Conservation (phyloP, 2,113 vertebrate species). For the Mungos mungo region DNA sequence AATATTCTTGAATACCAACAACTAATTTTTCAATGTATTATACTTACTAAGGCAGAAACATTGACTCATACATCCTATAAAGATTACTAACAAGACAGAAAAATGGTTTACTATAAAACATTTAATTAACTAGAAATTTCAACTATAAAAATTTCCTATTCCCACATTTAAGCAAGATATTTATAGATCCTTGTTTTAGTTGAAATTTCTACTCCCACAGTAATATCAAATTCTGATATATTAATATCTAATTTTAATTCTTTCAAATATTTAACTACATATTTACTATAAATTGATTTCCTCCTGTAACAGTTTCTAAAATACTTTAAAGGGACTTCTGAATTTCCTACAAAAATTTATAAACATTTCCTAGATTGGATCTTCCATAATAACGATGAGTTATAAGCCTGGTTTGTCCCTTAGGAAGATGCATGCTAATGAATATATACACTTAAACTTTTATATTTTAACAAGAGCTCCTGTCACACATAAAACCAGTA, state of each 20-base stretch:
- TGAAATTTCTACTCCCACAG: not conserved
- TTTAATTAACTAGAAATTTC: constrained; percentile 44
- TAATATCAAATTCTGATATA: not conserved
- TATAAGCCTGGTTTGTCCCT: not conserved
- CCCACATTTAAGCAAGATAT: not conserved
- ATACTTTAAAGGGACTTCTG: constrained; percentile 6
- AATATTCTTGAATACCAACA: not conserved
- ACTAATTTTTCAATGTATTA: not conserved
- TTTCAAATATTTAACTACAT: constrained; percentile 1
- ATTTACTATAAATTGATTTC: constrained; percentile 8
- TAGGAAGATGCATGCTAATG: not conserved
- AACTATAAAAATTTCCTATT: not conserved
- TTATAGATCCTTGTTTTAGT: not conserved
- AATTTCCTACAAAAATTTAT: constrained; percentile 38
- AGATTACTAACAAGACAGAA: not conserved
- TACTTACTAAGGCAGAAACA: not conserved
- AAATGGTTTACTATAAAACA: constrained; percentile 1
- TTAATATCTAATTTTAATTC: constrained; percentile 25
- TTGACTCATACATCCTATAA: not conserved
- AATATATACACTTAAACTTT: not conserved
- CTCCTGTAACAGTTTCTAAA: constrained; percentile 42
- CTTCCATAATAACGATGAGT: constrained; percentile 15
- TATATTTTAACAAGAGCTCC: constrained; percentile 43
- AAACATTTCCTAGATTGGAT: constrained; percentile 20
- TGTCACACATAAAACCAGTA: constrained; percentile 20